These are phyloP conservation scores for Falco columbarius DNA, from an alignment of 2,797 vertebrate genomes.

Conservation along the genomic window DNA sequence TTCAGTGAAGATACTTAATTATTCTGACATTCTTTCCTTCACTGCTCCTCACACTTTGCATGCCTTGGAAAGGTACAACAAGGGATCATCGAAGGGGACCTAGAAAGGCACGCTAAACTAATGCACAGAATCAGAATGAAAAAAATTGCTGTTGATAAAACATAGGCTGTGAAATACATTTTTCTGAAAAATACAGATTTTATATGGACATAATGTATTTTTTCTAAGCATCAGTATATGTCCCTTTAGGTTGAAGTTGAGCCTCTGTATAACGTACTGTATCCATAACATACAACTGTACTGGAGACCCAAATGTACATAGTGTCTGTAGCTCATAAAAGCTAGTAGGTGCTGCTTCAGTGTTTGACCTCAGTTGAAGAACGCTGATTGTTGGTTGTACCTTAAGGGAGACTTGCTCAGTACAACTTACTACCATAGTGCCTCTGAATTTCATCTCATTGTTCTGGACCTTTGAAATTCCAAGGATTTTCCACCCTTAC, in stretches of 20 bases:
- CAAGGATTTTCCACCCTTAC: not conserved
- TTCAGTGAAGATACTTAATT: conserved; percentile 35
- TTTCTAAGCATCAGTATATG: not conserved
- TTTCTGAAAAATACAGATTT: not conserved
- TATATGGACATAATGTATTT: not conserved
- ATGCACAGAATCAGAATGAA: not conserved
- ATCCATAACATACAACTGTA: not conserved
- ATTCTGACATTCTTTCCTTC: not conserved
- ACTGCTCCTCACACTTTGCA: not conserved
- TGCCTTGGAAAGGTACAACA: not conserved
- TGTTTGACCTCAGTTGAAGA: not conserved
- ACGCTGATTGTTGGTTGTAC: not conserved
- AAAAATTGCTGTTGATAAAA: not conserved
- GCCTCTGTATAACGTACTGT: not conserved
- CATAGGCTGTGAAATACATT: not conserved
- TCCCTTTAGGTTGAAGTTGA: not conserved
- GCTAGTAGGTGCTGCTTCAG: not conserved
- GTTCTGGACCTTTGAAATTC: not conserved
- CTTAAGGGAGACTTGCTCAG: not conserved
- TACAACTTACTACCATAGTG: not conserved
- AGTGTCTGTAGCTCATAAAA: not conserved
- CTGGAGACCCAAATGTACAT: not conserved
- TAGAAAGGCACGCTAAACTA: not conserved
- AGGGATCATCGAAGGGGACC: not conserved
- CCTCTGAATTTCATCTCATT: not conserved